A percentile compares a stretch with the other conserved stretches of the same genome.
phyloP scores from a whole-genome alignment of 1,140 invertebrate genomes.

The Pachypeltis micranthus region DNA sequence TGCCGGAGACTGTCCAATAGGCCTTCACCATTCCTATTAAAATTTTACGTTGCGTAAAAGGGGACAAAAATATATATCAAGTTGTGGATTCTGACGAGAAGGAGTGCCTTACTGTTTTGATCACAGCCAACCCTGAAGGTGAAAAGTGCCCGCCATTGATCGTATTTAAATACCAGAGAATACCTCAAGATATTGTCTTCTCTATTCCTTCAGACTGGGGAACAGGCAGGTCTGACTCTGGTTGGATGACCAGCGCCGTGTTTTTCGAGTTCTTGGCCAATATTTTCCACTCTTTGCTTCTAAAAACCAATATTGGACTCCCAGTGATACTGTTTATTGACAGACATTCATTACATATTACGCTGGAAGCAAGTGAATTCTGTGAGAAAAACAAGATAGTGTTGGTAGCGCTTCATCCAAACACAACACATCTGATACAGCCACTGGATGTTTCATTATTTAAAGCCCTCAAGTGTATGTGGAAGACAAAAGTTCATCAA shows the following conservation, averaged over 20 bases:
- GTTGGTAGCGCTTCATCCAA: constrained; percentile 34
- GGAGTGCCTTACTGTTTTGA: constrained; percentile 22
- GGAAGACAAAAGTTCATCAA: neutral
- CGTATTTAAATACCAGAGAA: constrained; percentile 30
- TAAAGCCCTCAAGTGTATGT: constrained; percentile 28
- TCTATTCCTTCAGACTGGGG: constrained; percentile 30
- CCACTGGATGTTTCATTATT: constrained; percentile 25
- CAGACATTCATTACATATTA: constrained; percentile 33
- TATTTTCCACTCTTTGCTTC: constrained; percentile 28
- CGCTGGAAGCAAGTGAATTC: constrained; percentile 31
- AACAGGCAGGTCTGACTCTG: constrained; percentile 30
- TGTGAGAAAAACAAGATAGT: constrained; percentile 34
- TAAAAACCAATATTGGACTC: constrained; percentile 33
- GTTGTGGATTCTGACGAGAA: constrained; percentile 15
- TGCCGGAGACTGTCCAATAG: too few relatives aligned
- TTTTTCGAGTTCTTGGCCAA: constrained; percentile 33
- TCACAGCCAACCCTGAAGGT: constrained; percentile 19
- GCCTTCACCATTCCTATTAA: too few relatives aligned
- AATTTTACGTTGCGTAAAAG: too few relatives aligned
- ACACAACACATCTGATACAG: constrained; percentile 36
- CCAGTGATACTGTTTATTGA: constrained; percentile 30
- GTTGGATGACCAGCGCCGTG: constrained; percentile 31
- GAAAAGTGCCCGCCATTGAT: constrained; percentile 20
- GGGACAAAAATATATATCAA: constrained; percentile 20
- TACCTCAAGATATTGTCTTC: constrained; percentile 28